Base-by-base conservation (phyloP, 2,888 invertebrate genomes). In the Agrypnus murinus region DNA sequence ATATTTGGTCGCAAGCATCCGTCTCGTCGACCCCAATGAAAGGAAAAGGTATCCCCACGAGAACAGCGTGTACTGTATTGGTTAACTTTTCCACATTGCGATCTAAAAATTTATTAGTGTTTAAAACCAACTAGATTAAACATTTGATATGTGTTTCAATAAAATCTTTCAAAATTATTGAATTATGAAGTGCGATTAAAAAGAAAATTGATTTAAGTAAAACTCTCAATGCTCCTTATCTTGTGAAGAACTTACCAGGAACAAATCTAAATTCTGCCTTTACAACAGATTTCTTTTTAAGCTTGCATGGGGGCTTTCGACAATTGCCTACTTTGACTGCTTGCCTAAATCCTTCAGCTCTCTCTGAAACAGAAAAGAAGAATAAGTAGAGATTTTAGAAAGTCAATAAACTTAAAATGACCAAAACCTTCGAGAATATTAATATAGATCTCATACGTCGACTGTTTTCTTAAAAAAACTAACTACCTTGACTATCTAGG, bases 11-110 rank as follows among this genome's bases (percentile, higher is more conserved):
- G 78, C 95, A 95, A 32, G 93, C 90, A 59, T 89, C 87, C 19
- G 85, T 86, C 9, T 92, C 92, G 81, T 95, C 92, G 10, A 94
- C 93, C 7, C 95, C 95, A 8, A 93, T 80, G 81, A 94, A 95
- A 0, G 95, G 95, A 59, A 95, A 79, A 0, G 88, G 86, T 0
- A 93, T 80, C 0, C 90, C 90, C 1, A 89, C 81, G 14, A 94
- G 87, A 0, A 87, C 84, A 0, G 92, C 95, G 71, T 83, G 84
- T 5, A 95, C 94, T 7, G 85, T 82, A 69, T 92, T 92, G 48
- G 62, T 88, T 50, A 94, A 62, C 0, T 82, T 83, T 0, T 81
- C 65, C n/a, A 90, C 79, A 73, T 92, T 90, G 10, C 83, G 82
- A 0, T 88, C 88, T 90, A 86, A 46, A 87, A 86, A 73, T 66